Base-by-base conservation (phyloP, 2,113 vertebrate genomes). In the Aegotheles bennettii region DNA sequence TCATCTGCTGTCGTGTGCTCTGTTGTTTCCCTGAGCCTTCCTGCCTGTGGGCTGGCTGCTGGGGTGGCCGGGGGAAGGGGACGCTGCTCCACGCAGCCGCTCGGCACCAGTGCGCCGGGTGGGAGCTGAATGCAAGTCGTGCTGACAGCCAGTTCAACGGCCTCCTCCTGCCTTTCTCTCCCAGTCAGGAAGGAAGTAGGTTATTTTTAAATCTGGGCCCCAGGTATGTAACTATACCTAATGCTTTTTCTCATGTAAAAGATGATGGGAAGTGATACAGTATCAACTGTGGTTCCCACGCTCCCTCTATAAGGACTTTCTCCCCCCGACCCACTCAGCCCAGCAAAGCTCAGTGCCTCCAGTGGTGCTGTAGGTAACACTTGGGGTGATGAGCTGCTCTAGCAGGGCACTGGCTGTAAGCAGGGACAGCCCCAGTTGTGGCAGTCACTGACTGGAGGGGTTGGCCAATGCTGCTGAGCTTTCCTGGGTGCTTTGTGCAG, bases 161-260 rank as follows among this genome's bases (percentile, higher is more conserved):
- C 63, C 43, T 38, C 53, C 94, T 69, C 42, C 53, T 9, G 78
- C 90, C 59, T 50, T 40, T 76, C 82, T 43, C 42, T 28, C 50
- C 84, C 48, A 45, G 67, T 33, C 90, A 85, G 93, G 96, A 96
- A 96, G 95, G 95, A 97, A 94, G 78, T 20, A 61, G 79, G 82
- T 53, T 96, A 90, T 95, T 97, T 96, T 96, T 91, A 86, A 90
- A 48, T 50, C 70, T 60, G 94, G 36, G 90, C 50, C 63, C 89
- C 95, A 95, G 93, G 84, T 95, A 93, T 38, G 29, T 67, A 90
- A 51, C 67, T 42, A 4, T 69, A 93, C 87, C 90, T 63, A 35
- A 53, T 36, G 50, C 16, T 74, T 83, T 79, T 95, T 81, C 57
- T 88, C 47, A 4, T 20, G 59, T 51, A 26, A 17, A 45, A 65